A percentile compares a stretch with the other conserved stretches of the same genome.
phyloP scores from a whole-genome alignment of 2,888 invertebrate genomes.

The Girardia tigrina region DNA sequence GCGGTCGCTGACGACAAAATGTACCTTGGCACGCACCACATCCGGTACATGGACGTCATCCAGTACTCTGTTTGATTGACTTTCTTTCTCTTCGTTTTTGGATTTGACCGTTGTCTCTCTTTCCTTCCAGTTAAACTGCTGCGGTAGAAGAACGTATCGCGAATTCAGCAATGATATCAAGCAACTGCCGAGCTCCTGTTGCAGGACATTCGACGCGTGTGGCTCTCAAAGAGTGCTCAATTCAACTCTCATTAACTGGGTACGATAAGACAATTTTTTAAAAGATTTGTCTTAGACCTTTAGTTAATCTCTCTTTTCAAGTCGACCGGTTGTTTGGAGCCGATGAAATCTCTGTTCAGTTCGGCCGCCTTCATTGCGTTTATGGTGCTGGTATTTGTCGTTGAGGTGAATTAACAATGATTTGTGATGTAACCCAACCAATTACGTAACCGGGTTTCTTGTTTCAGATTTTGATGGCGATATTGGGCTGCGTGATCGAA shows the following conservation, averaged over 20 bases:
- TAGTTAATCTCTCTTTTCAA: background rate
- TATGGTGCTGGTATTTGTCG: background rate
- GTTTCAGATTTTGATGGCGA: background rate
- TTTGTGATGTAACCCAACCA: background rate
- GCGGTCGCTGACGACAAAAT: background rate
- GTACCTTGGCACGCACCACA: background rate
- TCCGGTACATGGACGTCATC: background rate
- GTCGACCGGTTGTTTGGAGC: background rate
- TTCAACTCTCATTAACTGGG: background rate
- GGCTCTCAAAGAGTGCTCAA: background rate
- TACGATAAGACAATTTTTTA: background rate
- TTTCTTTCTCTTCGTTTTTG: background rate
- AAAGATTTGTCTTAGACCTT: background rate
- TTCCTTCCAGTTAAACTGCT: background rate
- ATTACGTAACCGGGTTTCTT: background rate
- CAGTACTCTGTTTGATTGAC: background rate
- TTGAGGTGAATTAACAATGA: background rate
- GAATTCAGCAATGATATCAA: background rate
- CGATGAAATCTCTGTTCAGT: background rate
- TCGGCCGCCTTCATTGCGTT: background rate
- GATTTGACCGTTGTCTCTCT: background rate
- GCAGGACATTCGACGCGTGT: background rate
- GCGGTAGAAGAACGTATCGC: background rate
- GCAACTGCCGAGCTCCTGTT: background rate
- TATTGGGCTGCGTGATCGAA: constrained; percentile 12